Conservation (phyloP, 2,113 vertebrate genomes). For the Actenoides lindsayi region DNA sequence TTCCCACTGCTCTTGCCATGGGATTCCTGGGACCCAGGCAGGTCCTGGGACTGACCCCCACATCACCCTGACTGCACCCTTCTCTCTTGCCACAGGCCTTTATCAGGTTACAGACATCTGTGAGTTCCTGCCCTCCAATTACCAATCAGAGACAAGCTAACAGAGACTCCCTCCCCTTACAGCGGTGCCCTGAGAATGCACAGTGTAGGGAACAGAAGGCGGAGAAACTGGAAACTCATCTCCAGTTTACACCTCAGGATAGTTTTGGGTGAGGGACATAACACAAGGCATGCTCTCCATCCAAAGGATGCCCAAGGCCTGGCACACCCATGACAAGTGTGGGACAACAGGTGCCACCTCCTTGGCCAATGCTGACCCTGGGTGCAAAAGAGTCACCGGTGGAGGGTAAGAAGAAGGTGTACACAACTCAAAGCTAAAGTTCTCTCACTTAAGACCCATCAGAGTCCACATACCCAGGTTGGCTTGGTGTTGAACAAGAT, state of each 20-base stretch:
- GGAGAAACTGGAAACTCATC: not conserved
- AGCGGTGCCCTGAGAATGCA: not conserved
- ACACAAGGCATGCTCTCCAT: not conserved
- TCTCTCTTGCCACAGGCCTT: not conserved
- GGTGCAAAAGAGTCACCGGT: not conserved
- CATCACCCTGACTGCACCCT: not conserved
- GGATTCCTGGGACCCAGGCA: not conserved
- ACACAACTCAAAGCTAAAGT: not conserved
- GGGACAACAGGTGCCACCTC: not conserved
- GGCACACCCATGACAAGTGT: not conserved
- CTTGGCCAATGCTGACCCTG: not conserved
- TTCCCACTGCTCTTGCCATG: not conserved
- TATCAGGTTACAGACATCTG: not conserved
- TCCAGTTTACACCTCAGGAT: not conserved
- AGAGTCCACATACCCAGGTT: not conserved
- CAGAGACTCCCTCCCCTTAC: not conserved
- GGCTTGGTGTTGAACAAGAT: not conserved
- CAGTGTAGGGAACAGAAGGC: not conserved
- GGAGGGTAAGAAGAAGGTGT: not conserved
- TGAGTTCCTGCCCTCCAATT: not conserved
- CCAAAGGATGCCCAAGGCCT: not conserved
- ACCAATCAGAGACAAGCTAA: not conserved
- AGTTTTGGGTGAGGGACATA: not conserved
- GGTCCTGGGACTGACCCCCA: not conserved
- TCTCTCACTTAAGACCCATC: not conserved